Evolutionary conservation across 2,888 invertebrate genomes (phyloP).

Genomic region (Pristionchus arcanus): DNA sequence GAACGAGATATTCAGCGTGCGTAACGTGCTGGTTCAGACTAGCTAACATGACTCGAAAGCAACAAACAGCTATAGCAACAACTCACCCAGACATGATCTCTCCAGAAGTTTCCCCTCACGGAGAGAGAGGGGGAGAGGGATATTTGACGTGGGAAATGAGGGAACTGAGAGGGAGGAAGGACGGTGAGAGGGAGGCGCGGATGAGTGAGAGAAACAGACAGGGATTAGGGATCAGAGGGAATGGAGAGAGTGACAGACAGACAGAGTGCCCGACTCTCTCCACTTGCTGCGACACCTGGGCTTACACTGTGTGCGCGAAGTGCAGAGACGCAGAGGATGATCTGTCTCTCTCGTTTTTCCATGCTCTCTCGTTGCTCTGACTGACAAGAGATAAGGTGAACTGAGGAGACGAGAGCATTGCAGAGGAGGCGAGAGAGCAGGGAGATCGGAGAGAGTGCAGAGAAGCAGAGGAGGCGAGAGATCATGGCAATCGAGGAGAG

Average conservation of each 20-base stretch:
- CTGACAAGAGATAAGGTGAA: no score
- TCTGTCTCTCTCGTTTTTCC: no score
- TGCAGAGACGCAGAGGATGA: constrained; percentile 23
- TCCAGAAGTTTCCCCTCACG: background rate
- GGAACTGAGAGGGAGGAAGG: constrained; percentile 10
- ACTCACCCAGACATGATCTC: constrained; percentile 35
- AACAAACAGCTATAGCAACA: background rate
- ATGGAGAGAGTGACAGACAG: constrained; percentile 18
- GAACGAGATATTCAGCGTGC: no score
- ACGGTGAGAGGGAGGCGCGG: background rate
- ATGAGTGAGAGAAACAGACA: constrained; percentile 2
- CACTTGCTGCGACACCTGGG: constrained; percentile 29
- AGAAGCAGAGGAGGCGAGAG: background rate
- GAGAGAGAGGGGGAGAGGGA: background rate
- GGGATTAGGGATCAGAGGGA: background rate
- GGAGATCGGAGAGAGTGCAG: no score
- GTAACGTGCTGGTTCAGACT: no score
- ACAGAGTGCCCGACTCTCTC: background rate
- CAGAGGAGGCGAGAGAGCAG: no score
- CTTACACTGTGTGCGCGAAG: background rate
- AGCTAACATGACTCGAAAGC: no score
- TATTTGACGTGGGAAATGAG: constrained; percentile 45
- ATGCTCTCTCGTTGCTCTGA: no score
- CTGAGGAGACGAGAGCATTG: no score
- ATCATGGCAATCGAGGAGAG: background rate